phyloP scores from a whole-genome alignment of 2,888 invertebrate species.

The Drosophila subquinaria region DNA sequence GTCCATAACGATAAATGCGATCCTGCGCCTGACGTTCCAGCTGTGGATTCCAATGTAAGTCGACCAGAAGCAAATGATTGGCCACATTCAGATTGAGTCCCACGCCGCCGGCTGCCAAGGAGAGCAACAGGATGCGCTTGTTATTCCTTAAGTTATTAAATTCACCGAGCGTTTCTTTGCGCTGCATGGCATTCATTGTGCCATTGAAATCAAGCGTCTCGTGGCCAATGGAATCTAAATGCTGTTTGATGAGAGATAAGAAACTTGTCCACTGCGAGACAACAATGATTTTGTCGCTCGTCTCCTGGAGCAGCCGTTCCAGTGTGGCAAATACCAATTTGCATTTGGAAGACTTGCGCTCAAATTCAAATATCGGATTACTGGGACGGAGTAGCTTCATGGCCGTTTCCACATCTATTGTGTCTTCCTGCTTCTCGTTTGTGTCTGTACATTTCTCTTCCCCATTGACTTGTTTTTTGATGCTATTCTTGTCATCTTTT shows the following conservation, averaged over 20 bases:
- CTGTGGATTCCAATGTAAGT: conserved; percentile 99
- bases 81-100: conserved; percentile 97
- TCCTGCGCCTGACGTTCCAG: conserved; percentile 97
- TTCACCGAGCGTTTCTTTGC: conserved; percentile 9
- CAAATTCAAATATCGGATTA: conserved; percentile 27
- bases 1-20: conserved; percentile 96
- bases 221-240: conserved; percentile 1
- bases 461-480: not conserved
- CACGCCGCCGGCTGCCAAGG: conserved; percentile 96
- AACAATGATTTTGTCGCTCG: conserved; percentile 88
- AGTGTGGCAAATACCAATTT: conserved; percentile 10
- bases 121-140: conserved; percentile 89
- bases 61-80: conserved; percentile 94
- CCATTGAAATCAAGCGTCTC: conserved; percentile 27
- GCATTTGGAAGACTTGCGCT: conserved; percentile 1
- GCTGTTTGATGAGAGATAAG: conserved; percentile 24
- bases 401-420: not conserved
- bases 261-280: conserved; percentile 97
- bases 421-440: not conserved
- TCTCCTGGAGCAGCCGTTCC: conserved; percentile 13
- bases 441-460: not conserved
- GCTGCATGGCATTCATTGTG: conserved; percentile 13
- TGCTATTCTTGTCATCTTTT: not conserved
- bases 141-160: conserved; percentile 4
- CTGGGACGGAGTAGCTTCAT: conserved; percentile 16